Conservation (phyloP, 1,140 invertebrate genomes). For the Sweltsa coloradensis region DNA sequence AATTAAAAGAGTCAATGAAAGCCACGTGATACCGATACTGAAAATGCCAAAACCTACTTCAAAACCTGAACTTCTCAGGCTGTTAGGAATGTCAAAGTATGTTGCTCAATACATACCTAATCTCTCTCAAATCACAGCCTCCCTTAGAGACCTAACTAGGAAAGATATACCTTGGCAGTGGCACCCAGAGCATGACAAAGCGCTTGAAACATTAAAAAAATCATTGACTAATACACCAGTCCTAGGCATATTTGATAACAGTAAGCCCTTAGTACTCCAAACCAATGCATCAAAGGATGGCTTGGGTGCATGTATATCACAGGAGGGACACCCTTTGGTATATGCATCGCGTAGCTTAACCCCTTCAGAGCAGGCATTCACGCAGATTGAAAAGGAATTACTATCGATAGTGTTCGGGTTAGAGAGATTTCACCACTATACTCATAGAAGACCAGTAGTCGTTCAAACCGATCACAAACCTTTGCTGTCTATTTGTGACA, state of each 20-base stretch:
- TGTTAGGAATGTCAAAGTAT: conserved; percentile 29
- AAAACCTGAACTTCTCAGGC: conserved; percentile 7
- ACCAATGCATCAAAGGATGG: conserved; percentile 13
- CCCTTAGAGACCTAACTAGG: conserved; percentile 20
- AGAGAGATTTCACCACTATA: conserved; percentile 28
- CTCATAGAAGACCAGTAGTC: conserved; percentile 27
- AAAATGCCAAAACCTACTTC: not conserved
- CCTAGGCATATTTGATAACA: conserved; percentile 20
- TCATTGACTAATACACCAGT: conserved; percentile 20
- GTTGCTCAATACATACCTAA: conserved; percentile 26
- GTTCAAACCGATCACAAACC: conserved; percentile 35
- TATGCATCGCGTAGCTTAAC: conserved; percentile 22
- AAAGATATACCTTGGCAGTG: conserved; percentile 20
- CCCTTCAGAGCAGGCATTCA: conserved; percentile 21
- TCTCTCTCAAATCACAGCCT: conserved; percentile 17
- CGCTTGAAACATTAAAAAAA: conserved; percentile 20
- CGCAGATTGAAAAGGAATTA: conserved; percentile 35
- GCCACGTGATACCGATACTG: not conserved
- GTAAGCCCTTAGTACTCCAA: conserved; percentile 7
- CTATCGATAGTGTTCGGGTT: conserved; percentile 33
- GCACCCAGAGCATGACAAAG: conserved; percentile 15
- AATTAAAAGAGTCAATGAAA: no score
- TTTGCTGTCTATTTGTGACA: conserved; percentile 28
- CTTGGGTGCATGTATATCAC: conserved; percentile 18
- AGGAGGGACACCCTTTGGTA: conserved; percentile 22